These are phyloP conservation scores for Escarpia spicata DNA, from an alignment of 2,888 invertebrate genomes.

Conservation along the genomic window DNA sequence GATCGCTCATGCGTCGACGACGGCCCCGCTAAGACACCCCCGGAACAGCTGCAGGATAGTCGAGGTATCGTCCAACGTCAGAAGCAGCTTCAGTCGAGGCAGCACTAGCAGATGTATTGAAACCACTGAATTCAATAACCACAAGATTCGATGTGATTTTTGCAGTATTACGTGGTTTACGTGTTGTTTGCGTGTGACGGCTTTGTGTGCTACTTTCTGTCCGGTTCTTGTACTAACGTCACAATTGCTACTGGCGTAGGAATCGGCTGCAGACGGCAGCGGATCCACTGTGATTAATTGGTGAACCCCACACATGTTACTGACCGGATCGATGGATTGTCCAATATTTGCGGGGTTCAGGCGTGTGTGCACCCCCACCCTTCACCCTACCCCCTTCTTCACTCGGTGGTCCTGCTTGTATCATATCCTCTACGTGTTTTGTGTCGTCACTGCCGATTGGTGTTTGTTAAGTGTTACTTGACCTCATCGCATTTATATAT, in stretches of 20 bases:
- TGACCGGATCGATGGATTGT: neutral
- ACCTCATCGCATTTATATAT: slow-evolving; percentile 16
- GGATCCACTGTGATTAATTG: neutral
- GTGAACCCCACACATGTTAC: neutral
- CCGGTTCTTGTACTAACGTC: neutral
- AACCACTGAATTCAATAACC: slow-evolving; percentile 16
- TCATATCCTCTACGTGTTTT: neutral
- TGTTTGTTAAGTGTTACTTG: slow-evolving; percentile 16
- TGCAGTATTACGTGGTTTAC: slow-evolving; percentile 7
- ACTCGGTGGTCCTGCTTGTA: neutral
- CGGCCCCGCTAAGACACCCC: neutral
- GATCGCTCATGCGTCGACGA: neutral
- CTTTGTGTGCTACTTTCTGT: slow-evolving; percentile 9
- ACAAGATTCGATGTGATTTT: slow-evolving; percentile 16
- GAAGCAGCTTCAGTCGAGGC: neutral
- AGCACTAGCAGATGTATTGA: slow-evolving; percentile 3
- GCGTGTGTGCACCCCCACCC: neutral
- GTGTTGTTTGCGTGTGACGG: slow-evolving; percentile 16
- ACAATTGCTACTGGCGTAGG: neutral
- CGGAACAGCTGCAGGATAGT: slow-evolving; percentile 8
- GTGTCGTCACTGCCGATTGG: slow-evolving; percentile 13
- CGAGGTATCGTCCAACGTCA: neutral
- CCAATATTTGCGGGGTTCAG: neutral
- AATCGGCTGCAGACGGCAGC: neutral
- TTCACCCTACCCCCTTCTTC: neutral